These are phyloP conservation scores for Eulemur coronatus DNA, from an alignment of 2,797 vertebrate genomes.

Conservation along the genomic window DNA sequence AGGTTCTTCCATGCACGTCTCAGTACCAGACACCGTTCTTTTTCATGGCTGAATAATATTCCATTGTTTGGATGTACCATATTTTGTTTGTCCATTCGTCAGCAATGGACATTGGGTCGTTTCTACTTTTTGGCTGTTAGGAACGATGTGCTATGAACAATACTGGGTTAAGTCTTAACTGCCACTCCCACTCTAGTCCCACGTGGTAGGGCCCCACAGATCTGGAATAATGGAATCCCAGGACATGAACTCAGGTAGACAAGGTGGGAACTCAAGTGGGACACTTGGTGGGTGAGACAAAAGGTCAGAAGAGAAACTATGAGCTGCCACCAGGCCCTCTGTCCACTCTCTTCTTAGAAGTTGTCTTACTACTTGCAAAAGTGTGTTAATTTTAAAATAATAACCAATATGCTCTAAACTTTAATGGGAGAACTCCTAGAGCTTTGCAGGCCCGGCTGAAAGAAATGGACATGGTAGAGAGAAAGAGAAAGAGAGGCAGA, in stretches of 20 bases:
- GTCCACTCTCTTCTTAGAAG: not conserved
- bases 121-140: slow-evolving; percentile 12
- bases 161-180: not conserved
- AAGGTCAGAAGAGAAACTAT: not conserved
- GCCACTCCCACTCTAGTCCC: not conserved
- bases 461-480: not conserved
- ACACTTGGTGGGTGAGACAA: not conserved
- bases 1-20: not conserved
- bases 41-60: slow-evolving; percentile 16
- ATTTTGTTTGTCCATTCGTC: not conserved
- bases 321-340: not conserved
- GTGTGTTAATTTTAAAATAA: not conserved
- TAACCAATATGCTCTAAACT: not conserved
- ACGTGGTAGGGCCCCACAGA: not conserved
- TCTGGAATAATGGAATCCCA: not conserved
- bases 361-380: not conserved
- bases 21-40: not conserved
- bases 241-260: not conserved
- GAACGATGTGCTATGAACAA: slow-evolving; percentile 29
- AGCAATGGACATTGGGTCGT: not conserved
- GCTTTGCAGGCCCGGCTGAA: not conserved
- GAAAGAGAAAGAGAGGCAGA: not conserved
- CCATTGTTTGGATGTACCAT: not conserved
- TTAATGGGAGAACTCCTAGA: not conserved
- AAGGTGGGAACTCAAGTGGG: not conserved